Percentiles rank a stretch among this genome's conserved stretches.
These are phyloP conservation scores for Stratiolaelaps scimitus DNA, from an alignment of 1,140 invertebrate species.

Conservation along the genomic window DNA sequence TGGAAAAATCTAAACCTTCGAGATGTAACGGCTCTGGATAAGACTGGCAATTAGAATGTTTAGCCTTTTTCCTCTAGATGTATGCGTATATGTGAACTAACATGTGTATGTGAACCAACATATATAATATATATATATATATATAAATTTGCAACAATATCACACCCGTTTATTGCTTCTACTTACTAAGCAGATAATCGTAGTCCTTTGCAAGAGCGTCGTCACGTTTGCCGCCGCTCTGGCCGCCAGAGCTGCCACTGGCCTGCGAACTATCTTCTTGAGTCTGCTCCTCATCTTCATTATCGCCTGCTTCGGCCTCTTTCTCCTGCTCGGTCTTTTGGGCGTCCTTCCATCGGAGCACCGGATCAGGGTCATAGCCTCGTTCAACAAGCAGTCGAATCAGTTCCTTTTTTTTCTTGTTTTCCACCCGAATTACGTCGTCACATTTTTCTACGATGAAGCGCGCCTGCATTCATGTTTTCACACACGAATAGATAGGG, in stretches of 20 bases:
- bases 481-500: too few relatives aligned
- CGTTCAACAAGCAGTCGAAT: slow-evolving; percentile 70
- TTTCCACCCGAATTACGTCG: slow-evolving; percentile 76
- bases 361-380: slow-evolving; percentile 87
- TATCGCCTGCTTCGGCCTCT: slow-evolving; percentile 34
- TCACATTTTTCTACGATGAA: slow-evolving; percentile 97
- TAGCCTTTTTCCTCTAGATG: too few relatives aligned
- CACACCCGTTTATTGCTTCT: too few relatives aligned
- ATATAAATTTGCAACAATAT: too few relatives aligned
- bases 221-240: slow-evolving; percentile 22
- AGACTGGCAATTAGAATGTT: too few relatives aligned
- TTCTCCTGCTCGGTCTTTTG: slow-evolving; percentile 37
- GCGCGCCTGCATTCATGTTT: slow-evolving; percentile 49
- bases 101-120: too few relatives aligned
- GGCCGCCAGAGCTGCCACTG: slow-evolving; percentile 32
- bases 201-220: slow-evolving; percentile 37
- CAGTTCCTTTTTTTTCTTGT: slow-evolving; percentile 77
- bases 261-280: slow-evolving; percentile 30
- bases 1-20: too few relatives aligned
- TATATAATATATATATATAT: too few relatives aligned
- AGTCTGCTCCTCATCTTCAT: slow-evolving; percentile 12
- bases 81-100: too few relatives aligned
- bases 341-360: slow-evolving; percentile 74
- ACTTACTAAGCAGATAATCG: slow-evolving; percentile 41
- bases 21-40: too few relatives aligned